Evolutionary conservation across 2,888 invertebrate genomes (phyloP).

Genomic region (Callinectes sapidus): DNA sequence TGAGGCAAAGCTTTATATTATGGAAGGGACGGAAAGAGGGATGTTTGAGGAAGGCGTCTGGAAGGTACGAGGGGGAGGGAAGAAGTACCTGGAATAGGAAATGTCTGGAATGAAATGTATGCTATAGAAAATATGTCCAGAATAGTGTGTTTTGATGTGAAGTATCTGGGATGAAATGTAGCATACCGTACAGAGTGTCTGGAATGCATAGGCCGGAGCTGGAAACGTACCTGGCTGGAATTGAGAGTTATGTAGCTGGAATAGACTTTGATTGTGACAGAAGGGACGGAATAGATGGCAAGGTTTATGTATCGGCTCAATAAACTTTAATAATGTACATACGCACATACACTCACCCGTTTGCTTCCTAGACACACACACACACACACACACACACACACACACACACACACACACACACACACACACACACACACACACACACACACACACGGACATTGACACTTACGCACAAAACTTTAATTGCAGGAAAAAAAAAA

Average conservation of each 20-base stretch:
- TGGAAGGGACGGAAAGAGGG: neutral
- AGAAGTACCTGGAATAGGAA: constrained; percentile 7
- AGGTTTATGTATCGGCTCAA: neutral
- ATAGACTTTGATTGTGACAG: neutral
- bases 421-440: constrained; percentile 2
- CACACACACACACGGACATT: neutral
- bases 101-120: constrained; percentile 4
- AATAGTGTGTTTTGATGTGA: neutral
- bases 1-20: neutral
- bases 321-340: neutral
- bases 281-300: neutral
- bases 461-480: too few relatives aligned
- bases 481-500: neutral
- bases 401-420: neutral
- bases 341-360: neutral
- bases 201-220: neutral
- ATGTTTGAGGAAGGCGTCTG: neutral
- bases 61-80: neutral
- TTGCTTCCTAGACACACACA: neutral
- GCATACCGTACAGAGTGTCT: neutral
- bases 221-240: neutral
- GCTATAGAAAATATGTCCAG: neutral
- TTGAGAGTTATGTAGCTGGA: neutral
- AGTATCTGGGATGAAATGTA: neutral
- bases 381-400: neutral